These are phyloP conservation scores for Mayetiola destructor DNA, from an alignment of 2,888 invertebrate species.

Conservation along the genomic window DNA sequence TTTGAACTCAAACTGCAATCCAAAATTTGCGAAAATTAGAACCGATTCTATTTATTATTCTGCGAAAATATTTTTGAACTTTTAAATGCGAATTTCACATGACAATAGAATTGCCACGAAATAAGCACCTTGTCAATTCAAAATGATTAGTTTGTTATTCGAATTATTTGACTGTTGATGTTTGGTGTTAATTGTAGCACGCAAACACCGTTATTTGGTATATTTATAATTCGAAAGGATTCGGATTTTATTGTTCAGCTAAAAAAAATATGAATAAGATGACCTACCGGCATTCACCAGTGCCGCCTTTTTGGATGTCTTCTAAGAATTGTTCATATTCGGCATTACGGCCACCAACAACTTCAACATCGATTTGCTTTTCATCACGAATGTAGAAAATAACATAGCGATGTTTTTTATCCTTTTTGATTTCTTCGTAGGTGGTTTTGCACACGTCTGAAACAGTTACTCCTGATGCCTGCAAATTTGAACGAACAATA, in stretches of 20 bases:
- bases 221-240: no score
- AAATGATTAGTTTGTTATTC: neutral
- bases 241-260: neutral
- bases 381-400: slow-evolving; percentile 93
- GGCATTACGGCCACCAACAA: slow-evolving; percentile 75
- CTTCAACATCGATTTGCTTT: slow-evolving; percentile 90
- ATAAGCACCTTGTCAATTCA: slow-evolving; percentile 12
- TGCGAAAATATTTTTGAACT: neutral
- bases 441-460: slow-evolving; percentile 88
- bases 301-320: slow-evolving; percentile 80
- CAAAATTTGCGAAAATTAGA: no score
- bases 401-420: slow-evolving; percentile 93
- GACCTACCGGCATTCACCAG: slow-evolving; percentile 75
- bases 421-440: slow-evolving; percentile 95
- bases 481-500: slow-evolving; percentile 20
- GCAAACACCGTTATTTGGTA: neutral
- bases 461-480: slow-evolving; percentile 95
- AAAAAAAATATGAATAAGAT: no score
- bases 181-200: neutral
- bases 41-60: neutral
- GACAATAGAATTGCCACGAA: neutral
- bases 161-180: neutral
- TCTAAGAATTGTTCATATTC: slow-evolving; percentile 89
- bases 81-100: slow-evolving; percentile 4
- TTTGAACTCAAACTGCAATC: no score